Evolutionary conservation across 2,888 invertebrate genomes (phyloP).

Genomic region (Ophonus ardosiacus): DNA sequence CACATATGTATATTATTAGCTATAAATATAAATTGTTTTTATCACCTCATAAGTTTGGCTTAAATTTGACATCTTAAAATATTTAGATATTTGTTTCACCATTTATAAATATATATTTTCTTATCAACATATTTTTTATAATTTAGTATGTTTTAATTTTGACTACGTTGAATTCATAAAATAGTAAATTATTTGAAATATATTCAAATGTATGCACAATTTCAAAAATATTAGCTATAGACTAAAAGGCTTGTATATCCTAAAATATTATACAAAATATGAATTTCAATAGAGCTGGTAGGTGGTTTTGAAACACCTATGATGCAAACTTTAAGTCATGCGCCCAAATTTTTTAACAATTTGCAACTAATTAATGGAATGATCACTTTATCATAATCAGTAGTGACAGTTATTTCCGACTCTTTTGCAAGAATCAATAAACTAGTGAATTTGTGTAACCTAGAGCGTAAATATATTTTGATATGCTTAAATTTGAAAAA

Average conservation of each 20-base stretch:
- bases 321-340: too few relatives aligned
- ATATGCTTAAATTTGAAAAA: too few relatives aligned
- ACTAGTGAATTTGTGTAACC: too few relatives aligned
- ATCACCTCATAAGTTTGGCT: background rate
- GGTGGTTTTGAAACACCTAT: too few relatives aligned
- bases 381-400: too few relatives aligned
- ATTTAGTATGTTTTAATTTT: background rate
- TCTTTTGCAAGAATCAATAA: too few relatives aligned
- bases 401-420: too few relatives aligned
- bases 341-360: too few relatives aligned
- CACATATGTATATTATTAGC: background rate
- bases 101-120: background rate
- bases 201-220: background rate
- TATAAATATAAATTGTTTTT: background rate
- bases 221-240: background rate
- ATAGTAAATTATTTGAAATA: background rate
- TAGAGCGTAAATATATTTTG: too few relatives aligned
- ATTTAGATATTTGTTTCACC: background rate
- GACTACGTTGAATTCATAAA: background rate
- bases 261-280: too few relatives aligned
- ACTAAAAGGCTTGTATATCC: background rate
- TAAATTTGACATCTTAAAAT: background rate
- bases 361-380: too few relatives aligned
- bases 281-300: too few relatives aligned
- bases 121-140: background rate